Base-by-base conservation (phyloP, 1,140 invertebrate species). In the Drosophila sp. region DNA sequence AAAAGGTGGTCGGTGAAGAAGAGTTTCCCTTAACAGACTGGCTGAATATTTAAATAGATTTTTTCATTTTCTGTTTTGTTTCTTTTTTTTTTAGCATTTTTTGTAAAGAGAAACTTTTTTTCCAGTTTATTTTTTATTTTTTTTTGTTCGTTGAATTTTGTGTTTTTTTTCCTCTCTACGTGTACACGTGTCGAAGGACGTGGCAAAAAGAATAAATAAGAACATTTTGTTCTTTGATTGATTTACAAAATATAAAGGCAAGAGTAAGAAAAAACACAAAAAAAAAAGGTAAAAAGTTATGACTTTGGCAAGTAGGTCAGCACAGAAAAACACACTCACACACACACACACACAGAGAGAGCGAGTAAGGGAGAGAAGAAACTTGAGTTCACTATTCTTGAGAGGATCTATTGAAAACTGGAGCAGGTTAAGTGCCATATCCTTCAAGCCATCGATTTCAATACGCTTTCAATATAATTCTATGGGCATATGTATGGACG, bases 381-480 rank as follows among this genome's bases (percentile, higher is more conserved):
- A 23, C 40, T 55, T 54, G 70, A 6, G 6, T 33, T 40, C 23
- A 50, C 23, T 50, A 5, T 50, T 50, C 17, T 50, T 50, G 23
- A 27, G 8, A 35, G 44, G 44, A 27, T 50, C 44, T 17, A 27
- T 50, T 74, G 70, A 65, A 76, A 81, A 44, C 70, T 86, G 79
- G 71, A 86, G 75, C 83, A 87, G 83, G 83, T 86, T 86, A 87
- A 86, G 82, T 86, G 82, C 72, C 65, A 86, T 50, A 86, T 69
- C 73, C 73, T 69, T 76, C 64, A 63, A 76, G 60, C 72, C 60
- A 76, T 70, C 73, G 72, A 63, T 56, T 25, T 27, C 25, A 50
- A 50, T 27, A 50, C 40, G 40, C 40, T 41, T 41, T 41, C 40
- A 17, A 41, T 41, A 41, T 41, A 10, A 17, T 30, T 38, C 2